Evolutionary conservation across 1,140 invertebrate species (phyloP), one percentile per base, ranked within the genome.

Genomic region (Drosophila punjabiensis): DNA sequence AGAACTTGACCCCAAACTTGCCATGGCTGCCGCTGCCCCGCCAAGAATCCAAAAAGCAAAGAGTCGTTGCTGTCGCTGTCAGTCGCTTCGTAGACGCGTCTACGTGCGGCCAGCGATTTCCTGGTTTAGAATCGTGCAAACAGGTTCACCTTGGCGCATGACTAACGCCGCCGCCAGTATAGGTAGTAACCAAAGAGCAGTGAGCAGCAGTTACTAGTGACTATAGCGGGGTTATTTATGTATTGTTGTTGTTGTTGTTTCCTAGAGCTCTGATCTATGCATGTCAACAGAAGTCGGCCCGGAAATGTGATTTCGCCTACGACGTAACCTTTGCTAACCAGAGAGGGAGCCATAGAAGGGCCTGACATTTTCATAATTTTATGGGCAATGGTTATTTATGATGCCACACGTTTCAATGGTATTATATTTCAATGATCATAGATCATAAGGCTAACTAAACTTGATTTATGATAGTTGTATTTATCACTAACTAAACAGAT

Each of bases 111-210:
- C 18, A 28, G 58, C 62, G 76, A 90, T 90, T 90, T 90, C 86
- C 86, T 90, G 86, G 87, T 90, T 90, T 90, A 90, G 86, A 90
- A 90, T 90, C 82, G 84, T 82, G 86, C 87, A 76, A 89, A 90
- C 86, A 86, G 69, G 86, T 90, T 90, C 87, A 90, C 87, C 86
- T 90, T 90, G 87, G 79, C 74, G 86, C 79, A 90, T 90, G 82
- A 90, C 79, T 90, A 90, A 86, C 76, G 62, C 69, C 30, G 50
- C 14, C 47, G n/a, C n/a, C n/a, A n/a, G n/a, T n/a, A n/a, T n/a
- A n/a, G n/a, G n/a, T n/a, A n/a, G n/a, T n/a, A n/a, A n/a, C n/a
- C n/a, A n/a, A n/a, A n/a, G n/a, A 35, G 18, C 28, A 39, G 33
- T 50, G 16, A 67, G 39, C 48, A 53, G 47, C 14, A 30, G 30